Conservation (phyloP, 2,113 vertebrate species). For the Pygoscelis adeliae region DNA sequence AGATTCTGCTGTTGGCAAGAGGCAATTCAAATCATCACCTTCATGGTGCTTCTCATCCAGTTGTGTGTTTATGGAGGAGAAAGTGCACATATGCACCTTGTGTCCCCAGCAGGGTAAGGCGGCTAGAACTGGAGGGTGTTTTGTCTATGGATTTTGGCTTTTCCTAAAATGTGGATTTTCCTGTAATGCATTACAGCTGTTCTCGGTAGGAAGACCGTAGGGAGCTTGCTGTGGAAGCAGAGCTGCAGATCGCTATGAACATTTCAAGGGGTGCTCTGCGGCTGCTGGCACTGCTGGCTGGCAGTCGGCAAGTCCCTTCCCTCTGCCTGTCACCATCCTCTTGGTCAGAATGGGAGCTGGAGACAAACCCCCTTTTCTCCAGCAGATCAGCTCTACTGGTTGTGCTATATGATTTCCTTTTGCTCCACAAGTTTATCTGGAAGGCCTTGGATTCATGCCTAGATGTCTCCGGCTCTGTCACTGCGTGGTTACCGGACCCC, state of each 20-base stretch:
- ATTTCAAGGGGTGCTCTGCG: neutral
- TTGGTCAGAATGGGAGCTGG: neutral
- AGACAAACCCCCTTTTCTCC: neutral
- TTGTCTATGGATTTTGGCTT: neutral
- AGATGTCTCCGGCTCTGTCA: neutral
- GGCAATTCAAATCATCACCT: neutral
- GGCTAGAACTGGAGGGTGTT: neutral
- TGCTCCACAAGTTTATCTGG: neutral
- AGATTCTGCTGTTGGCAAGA: neutral
- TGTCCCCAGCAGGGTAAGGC: neutral
- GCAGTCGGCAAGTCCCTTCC: neutral
- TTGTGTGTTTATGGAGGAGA: neutral
- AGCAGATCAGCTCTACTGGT: neutral
- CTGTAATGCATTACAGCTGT: neutral
- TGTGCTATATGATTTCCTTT: neutral
- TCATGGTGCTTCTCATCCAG: neutral
- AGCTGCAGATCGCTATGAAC: neutral
- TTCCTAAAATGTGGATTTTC: neutral
- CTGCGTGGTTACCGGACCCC: rapidly evolving
- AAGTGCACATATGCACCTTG: neutral
- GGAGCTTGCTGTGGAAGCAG: neutral
- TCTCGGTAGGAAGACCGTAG: neutral
- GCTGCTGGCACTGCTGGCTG: neutral
- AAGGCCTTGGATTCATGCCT: neutral
- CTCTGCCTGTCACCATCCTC: neutral